Evolutionary conservation across 2,113 vertebrate species (phyloP).

Genomic region (Irena cyanogastra): DNA sequence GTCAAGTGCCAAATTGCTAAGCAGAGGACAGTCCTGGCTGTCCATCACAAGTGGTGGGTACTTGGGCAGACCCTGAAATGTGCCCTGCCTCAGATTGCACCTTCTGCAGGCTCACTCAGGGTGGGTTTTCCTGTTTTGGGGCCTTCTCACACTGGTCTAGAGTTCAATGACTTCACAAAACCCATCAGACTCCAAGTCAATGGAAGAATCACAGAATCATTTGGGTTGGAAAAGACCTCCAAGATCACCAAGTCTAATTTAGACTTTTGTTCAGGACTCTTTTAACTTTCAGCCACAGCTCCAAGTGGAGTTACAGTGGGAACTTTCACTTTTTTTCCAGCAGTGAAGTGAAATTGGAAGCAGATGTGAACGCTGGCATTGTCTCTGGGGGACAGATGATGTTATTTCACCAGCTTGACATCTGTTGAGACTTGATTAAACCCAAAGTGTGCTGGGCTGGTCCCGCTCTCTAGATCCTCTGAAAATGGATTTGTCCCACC

Average conservation of each 20-base stretch:
- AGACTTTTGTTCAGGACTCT: not conserved
- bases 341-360: constrained; percentile 16
- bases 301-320: constrained; percentile 5
- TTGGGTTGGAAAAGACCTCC: not conserved
- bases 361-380: constrained; percentile 16
- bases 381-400: constrained; percentile 30
- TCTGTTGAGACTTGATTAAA: constrained; percentile 32
- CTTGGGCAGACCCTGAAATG: not conserved
- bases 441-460: not conserved
- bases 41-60: not conserved
- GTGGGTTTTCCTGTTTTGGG: not conserved
- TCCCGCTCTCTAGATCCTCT: not conserved
- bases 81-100: not conserved
- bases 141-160: not conserved
- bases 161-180: not conserved
- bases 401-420: constrained; percentile 50
- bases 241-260: not conserved
- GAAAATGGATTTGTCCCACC: not conserved
- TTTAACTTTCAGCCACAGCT: not conserved
- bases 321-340: constrained; percentile 42
- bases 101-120: not conserved
- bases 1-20: not conserved
- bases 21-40: not conserved
- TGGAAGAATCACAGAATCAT: not conserved
- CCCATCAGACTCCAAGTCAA: not conserved